Conservation (phyloP, 1,140 invertebrate genomes). For the Papilio helenus region DNA sequence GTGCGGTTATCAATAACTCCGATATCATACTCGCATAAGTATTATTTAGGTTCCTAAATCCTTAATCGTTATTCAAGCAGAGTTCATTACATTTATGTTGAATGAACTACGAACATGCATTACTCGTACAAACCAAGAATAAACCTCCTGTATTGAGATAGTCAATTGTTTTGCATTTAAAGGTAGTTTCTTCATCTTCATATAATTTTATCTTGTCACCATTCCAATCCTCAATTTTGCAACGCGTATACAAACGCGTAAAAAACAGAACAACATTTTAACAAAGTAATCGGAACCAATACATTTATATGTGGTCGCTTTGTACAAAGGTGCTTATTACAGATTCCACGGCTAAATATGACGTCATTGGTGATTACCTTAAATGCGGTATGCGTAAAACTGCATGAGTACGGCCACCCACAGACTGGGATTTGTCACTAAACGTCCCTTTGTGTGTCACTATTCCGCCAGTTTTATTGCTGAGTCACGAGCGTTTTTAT, state of each 20-base stretch:
- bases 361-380: slow-evolving; percentile 1
- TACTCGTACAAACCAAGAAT: background rate
- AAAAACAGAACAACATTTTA: no score
- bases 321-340: background rate
- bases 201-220: background rate
- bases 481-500: background rate
- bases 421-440: slow-evolving; percentile 10
- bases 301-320: background rate
- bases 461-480: background rate
- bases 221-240: background rate
- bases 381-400: background rate
- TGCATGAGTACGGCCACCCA: slow-evolving; percentile 21
- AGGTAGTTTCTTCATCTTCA: background rate
- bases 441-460: slow-evolving; percentile 6
- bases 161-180: background rate
- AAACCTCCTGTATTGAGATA: background rate
- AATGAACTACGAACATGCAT: no score
- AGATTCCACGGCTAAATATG: background rate
- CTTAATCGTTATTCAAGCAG: no score
- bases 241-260: no score
- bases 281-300: background rate
- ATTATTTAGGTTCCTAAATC: no score
- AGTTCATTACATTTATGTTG: no score
- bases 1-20: background rate
- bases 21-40: no score